These are phyloP conservation scores for Schizopygopsis pylzovi DNA, from an alignment of 2,797 vertebrate species.

Conservation along the genomic window DNA sequence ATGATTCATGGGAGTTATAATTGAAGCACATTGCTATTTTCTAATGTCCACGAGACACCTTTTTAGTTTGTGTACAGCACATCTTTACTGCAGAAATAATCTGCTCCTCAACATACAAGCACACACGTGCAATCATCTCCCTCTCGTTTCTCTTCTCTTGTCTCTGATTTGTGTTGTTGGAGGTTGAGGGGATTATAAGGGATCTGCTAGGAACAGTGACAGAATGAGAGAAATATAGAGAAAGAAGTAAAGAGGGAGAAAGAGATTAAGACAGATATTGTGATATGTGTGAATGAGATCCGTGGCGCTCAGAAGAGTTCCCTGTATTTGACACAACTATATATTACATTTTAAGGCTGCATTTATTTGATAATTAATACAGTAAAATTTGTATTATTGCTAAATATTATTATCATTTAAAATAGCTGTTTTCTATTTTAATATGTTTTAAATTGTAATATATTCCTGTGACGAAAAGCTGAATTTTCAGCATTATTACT, in stretches of 20 bases:
- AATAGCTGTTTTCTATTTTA: background rate
- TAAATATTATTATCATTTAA: background rate
- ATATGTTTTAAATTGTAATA: background rate
- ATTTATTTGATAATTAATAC: background rate
- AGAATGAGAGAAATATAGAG: constrained; percentile 60
- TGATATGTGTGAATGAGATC: background rate
- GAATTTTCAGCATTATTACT: background rate
- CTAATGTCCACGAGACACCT: background rate
- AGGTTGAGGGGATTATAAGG: constrained; percentile 64
- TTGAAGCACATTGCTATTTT: background rate
- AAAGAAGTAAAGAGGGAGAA: constrained; percentile 59
- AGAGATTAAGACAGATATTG: constrained; percentile 30
- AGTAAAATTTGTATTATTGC: background rate
- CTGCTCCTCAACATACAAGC: background rate
- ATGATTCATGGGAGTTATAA: constrained; percentile 21
- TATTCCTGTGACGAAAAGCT: background rate
- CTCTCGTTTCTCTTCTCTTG: background rate
- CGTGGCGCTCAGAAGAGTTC: background rate
- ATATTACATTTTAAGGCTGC: background rate
- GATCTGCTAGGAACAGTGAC: constrained; percentile 58
- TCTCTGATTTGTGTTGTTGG: constrained; percentile 52
- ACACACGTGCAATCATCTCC: background rate
- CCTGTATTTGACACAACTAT: background rate
- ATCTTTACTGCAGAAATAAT: background rate
- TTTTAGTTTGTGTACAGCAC: background rate